These are phyloP conservation scores for Zootoca vivipara DNA, from an alignment of 2,113 vertebrate species.

Conservation along the genomic window DNA sequence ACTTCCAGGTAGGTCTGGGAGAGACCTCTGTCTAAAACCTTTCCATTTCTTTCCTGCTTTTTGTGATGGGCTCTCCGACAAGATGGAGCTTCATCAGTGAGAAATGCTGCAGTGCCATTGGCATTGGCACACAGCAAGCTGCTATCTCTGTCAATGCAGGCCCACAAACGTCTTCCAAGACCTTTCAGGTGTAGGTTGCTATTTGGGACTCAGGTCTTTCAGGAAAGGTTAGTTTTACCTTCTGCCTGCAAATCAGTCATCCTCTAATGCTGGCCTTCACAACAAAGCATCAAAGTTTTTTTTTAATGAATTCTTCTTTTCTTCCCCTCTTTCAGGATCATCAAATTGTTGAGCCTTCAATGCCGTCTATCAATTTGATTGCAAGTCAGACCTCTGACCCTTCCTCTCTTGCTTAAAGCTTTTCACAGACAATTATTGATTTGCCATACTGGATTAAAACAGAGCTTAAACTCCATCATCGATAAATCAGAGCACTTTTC, in stretches of 20 bases:
- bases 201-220: neutral
- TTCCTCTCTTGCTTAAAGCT: constrained; percentile 2
- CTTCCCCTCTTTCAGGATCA: neutral
- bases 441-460: constrained; percentile 15
- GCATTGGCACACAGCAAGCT: neutral
- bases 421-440: constrained; percentile 5
- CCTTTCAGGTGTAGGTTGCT: neutral
- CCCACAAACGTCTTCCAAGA: neutral
- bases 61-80: neutral
- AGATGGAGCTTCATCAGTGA: neutral
- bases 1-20: too few species aligned
- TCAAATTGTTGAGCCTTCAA: neutral
- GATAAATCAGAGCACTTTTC: neutral
- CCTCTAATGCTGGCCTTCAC: neutral
- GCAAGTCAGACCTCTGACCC: neutral
- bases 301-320: neutral
- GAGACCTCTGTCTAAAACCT: too few species aligned
- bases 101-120: neutral
- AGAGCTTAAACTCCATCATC: constrained; percentile 10
- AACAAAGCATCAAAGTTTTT: neutral
- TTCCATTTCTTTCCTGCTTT: neutral
- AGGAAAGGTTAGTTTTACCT: constrained; percentile 9
- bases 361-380: neutral
- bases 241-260: constrained; percentile 8
- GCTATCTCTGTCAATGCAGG: neutral